Evolutionary conservation across 2,113 vertebrate genomes (phyloP).

Genomic region (Paradoxurus hermaphroditus): DNA sequence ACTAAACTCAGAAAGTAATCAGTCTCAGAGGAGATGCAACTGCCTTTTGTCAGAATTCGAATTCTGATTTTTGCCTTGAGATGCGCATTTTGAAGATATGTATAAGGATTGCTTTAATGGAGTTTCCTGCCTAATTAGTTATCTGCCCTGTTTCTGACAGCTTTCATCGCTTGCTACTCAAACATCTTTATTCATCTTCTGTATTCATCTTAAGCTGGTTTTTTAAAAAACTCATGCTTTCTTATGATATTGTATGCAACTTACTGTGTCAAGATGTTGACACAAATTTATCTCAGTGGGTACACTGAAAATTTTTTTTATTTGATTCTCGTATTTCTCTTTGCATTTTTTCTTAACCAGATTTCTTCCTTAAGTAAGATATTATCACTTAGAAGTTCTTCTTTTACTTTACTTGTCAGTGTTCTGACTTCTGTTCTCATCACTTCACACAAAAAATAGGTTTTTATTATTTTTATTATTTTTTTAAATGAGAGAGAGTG

Average conservation of each 20-base stretch:
- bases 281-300: background rate
- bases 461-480: background rate
- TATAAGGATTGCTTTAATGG: background rate
- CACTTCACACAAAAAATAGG: background rate
- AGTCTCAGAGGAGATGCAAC: background rate
- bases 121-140: background rate
- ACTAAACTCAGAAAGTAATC: background rate
- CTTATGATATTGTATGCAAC: background rate
- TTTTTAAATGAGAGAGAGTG: background rate
- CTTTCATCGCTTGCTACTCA: slow-evolving; percentile 20
- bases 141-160: background rate
- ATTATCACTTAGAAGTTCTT: background rate
- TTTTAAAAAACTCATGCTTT: background rate
- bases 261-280: background rate
- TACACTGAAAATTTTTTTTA: background rate
- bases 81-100: background rate
- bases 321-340: background rate
- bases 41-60: background rate
- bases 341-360: slow-evolving; percentile 7
- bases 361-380: background rate
- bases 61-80: background rate
- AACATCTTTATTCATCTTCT: background rate
- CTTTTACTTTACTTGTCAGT: background rate
- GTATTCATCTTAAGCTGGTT: background rate
- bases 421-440: background rate